phyloP scores from a whole-genome alignment of 1,140 invertebrate genomes.

The Zaprionus davidi region DNA sequence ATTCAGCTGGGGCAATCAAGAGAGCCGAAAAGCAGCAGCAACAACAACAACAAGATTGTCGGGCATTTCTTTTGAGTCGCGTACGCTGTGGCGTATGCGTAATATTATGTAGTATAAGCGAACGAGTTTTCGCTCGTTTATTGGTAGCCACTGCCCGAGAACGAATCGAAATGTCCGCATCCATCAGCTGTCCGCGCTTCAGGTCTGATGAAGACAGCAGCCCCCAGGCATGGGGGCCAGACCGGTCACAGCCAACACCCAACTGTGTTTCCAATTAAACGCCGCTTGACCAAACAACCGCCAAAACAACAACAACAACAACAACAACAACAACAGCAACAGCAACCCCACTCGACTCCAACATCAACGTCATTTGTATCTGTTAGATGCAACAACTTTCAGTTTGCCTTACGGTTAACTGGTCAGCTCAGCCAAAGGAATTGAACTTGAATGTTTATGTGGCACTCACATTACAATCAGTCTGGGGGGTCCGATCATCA shows the following conservation, averaged over 20 bases:
- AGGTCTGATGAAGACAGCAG: conserved; percentile 70
- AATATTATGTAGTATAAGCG: conserved; percentile 52
- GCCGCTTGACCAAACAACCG: conserved; percentile 69
- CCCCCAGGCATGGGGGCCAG: conserved; percentile 13
- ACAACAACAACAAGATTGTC: conserved; percentile 24
- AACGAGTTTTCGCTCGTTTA: conserved; percentile 28
- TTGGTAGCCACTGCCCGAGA: conserved; percentile 25
- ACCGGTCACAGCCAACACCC: conserved; percentile 77
- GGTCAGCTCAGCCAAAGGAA: conserved; percentile 44
- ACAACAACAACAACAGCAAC: conserved; percentile 22
- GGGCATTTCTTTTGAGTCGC: conserved; percentile 43
- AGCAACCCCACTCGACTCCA: conserved; percentile 24
- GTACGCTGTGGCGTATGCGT: conserved; percentile 67
- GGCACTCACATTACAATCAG: conserved; percentile 46
- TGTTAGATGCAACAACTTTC: conserved; percentile 70
- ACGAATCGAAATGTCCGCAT: conserved; percentile 69
- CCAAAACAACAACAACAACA: conserved; percentile 33
- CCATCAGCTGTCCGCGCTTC: conserved; percentile 73
- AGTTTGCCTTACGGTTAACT: conserved; percentile 72
- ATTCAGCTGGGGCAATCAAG: conserved; percentile 48
- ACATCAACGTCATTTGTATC: conserved; percentile 50
- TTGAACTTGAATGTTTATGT: conserved; percentile 78
- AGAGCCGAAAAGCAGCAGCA: conserved; percentile 3
- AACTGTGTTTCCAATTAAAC: conserved; percentile 82
- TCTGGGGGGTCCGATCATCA: conserved; percentile 29